These are phyloP conservation scores for Fringilla coelebs DNA, from an alignment of 2,797 vertebrate species.

Conservation along the genomic window DNA sequence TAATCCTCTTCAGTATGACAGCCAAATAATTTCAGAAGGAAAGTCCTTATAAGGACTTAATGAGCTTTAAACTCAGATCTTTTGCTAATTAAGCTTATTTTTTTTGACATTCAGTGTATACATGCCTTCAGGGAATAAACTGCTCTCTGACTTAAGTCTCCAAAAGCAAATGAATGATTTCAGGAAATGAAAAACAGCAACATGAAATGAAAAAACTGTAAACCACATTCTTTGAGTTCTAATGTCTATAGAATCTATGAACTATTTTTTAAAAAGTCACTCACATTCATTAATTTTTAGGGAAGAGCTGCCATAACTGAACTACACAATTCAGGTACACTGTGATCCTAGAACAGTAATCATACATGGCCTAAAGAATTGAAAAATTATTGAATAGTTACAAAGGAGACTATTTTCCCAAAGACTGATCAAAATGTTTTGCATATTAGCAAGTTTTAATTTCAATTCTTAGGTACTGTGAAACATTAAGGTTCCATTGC, in stretches of 20 bases:
- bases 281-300: background rate
- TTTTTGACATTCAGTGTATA: background rate
- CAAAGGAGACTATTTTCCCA: background rate
- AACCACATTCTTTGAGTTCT: background rate
- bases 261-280: background rate
- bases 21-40: background rate
- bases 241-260: background rate
- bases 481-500: background rate
- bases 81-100: slow-evolving; percentile 23
- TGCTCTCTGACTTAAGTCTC: background rate
- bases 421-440: background rate
- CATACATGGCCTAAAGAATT: background rate
- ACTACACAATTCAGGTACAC: background rate
- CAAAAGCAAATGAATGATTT: background rate
- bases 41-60: background rate
- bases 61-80: background rate
- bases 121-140: background rate
- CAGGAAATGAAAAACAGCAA: background rate
- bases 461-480: background rate
- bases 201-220: background rate
- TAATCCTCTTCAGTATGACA: background rate
- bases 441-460: background rate
- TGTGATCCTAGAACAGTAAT: background rate
- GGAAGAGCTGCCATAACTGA: background rate
- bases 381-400: background rate